Conservation (phyloP, 1,140 invertebrate genomes). For the Zaprionus ghesquierei region DNA sequence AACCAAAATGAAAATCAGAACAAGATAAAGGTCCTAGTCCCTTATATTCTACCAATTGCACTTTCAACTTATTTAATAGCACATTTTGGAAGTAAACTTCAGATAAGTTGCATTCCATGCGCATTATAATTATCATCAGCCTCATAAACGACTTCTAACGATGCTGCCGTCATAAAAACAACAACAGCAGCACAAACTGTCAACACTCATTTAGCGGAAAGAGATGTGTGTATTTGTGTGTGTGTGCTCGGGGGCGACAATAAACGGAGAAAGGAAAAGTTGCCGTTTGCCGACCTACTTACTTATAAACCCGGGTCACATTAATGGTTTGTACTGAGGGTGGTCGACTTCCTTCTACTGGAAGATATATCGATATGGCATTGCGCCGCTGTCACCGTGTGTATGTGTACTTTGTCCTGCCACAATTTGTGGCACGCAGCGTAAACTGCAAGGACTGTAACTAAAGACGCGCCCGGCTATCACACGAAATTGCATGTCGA, state of each 20-base stretch:
- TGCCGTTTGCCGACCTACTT: slow-evolving; percentile 40
- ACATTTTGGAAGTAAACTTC: background rate
- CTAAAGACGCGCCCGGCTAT: slow-evolving; percentile 47
- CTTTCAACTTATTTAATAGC: background rate
- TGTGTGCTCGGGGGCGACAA: background rate
- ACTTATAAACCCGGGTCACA: slow-evolving; percentile 48
- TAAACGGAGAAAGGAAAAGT: slow-evolving; percentile 13
- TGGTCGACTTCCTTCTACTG: background rate
- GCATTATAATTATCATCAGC: slow-evolving; percentile 10
- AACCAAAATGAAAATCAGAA: too few species aligned
- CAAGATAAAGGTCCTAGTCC: too few species aligned
- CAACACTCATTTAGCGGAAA: slow-evolving; percentile 23
- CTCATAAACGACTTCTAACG: slow-evolving; percentile 1
- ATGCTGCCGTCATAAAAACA: background rate
- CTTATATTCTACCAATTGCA: too few species aligned
- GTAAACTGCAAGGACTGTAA: slow-evolving; percentile 43
- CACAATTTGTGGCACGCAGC: slow-evolving; percentile 5
- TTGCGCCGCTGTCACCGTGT: background rate
- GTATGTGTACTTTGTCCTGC: slow-evolving; percentile 32
- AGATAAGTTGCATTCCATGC: background rate
- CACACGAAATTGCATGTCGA: slow-evolving; percentile 71
- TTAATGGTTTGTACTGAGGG: slow-evolving; percentile 41
- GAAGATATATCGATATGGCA: slow-evolving; percentile 62
- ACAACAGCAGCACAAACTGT: slow-evolving; percentile 14
- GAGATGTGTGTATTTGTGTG: slow-evolving; percentile 5